phyloP scores from a whole-genome alignment of 23 tunicate genomes.

The Trididemnum nubilum region DNA sequence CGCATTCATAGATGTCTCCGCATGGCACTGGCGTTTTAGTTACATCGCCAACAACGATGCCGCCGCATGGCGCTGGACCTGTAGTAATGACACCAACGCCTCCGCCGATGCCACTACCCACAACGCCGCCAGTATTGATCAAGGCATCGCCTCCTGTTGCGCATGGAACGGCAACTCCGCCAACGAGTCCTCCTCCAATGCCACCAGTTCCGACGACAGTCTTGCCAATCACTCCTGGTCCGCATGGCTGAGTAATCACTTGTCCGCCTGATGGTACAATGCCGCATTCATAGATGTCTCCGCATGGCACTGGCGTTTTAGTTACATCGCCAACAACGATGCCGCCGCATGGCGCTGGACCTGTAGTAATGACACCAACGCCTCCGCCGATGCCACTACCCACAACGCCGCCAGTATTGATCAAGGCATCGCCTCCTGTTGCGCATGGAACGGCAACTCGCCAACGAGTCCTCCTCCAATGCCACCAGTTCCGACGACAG shows the following conservation, averaged over 20 bases:
- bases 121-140: neutral
- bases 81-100: neutral
- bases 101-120: neutral
- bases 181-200: neutral
- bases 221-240: conserved; percentile 7
- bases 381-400: neutral
- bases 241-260: neutral
- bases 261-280: neutral
- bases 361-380: neutral
- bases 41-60: neutral
- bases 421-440: conserved; percentile 9
- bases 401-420: neutral
- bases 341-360: conserved; percentile 2
- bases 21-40: neutral
- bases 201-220: neutral
- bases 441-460: conserved; percentile 11
- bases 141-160: conserved; percentile 14
- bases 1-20: conserved; percentile 2
- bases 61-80: conserved; percentile 2
- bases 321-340: neutral
- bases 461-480: conserved; percentile 4
- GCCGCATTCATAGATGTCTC: conserved; percentile 2
- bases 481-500: neutral
- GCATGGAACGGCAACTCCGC: conserved; percentile 13
- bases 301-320: neutral